A percentile compares a stretch with the other conserved stretches of the same genome.
These are phyloP conservation scores for Cryptophagus acutangulus DNA, from an alignment of 2,888 invertebrate genomes.

Conservation along the genomic window DNA sequence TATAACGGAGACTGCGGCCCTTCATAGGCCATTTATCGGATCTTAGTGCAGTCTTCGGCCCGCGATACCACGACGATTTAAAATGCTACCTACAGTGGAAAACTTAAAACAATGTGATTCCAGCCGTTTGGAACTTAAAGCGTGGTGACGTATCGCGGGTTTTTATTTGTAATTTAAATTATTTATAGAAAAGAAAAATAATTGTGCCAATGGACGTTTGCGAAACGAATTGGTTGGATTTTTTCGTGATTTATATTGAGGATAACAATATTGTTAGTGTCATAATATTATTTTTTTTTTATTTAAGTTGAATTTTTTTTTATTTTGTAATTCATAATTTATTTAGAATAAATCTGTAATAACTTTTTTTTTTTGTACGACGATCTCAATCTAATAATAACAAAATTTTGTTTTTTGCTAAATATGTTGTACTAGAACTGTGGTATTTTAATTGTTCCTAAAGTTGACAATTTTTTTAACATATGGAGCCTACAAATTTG, in stretches of 20 bases:
- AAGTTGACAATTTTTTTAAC: slow-evolving; percentile 1
- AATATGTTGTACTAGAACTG: not conserved
- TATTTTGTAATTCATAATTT: too few relatives aligned
- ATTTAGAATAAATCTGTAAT: too few relatives aligned
- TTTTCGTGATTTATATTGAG: slow-evolving; percentile 11
- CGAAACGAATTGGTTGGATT: slow-evolving; percentile 21
- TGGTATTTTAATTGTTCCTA: slow-evolving; percentile 5
- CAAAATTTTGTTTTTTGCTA: not conserved
- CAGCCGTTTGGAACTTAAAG: slow-evolving; percentile 18
- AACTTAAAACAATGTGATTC: too few relatives aligned
- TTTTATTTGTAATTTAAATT: too few relatives aligned
- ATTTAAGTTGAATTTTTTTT: too few relatives aligned
- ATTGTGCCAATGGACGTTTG: slow-evolving; percentile 40
- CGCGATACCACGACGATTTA: slow-evolving; percentile 40
- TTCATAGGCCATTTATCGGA: slow-evolving; percentile 44
- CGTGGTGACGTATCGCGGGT: slow-evolving; percentile 34
- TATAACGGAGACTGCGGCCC: slow-evolving; percentile 52
- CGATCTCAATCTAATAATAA: not conserved
- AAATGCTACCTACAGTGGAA: slow-evolving; percentile 5
- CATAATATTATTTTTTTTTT: not conserved
- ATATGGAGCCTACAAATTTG: slow-evolving; percentile 1
- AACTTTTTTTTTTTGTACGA: too few relatives aligned
- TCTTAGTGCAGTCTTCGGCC: slow-evolving; percentile 46
- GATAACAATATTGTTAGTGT: slow-evolving; percentile 7
- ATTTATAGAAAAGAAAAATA: too few relatives aligned